Percentiles rank a stretch among this genome's conserved stretches.
Evolutionary conservation across 2,113 vertebrate genomes (phyloP).

Genomic region (Hippolais icterina): DNA sequence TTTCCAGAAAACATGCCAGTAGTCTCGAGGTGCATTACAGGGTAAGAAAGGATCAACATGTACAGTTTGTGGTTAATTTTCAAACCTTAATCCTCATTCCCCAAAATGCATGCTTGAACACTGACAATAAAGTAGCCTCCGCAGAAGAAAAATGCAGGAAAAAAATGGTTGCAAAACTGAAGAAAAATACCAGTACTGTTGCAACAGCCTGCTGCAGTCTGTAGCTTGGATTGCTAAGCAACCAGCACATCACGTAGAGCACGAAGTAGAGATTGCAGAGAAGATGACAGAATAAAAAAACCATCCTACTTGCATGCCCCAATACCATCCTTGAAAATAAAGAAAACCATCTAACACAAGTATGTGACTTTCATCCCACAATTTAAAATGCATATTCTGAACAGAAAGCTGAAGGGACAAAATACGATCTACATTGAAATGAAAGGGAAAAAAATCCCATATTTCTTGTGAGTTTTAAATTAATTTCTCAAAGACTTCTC

Average conservation of each 20-base stretch:
- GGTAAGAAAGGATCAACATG: accelerated
- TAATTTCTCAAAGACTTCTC: neutral
- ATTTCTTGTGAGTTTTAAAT: neutral
- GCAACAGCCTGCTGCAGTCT: constrained; percentile 4
- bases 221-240: constrained; percentile 47
- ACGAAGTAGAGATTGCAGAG: neutral
- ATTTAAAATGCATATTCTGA: neutral
- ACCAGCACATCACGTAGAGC: neutral
- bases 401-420: neutral
- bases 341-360: neutral
- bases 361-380: neutral
- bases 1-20: neutral
- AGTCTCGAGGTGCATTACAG: neutral
- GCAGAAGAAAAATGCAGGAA: neutral
- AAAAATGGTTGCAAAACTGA: neutral
- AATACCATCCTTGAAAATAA: neutral
- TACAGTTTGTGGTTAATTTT: neutral
- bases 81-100: neutral
- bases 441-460: neutral
- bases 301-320: neutral
- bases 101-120: neutral
- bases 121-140: neutral
- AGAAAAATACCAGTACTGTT: neutral
- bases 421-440: neutral
- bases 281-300: neutral